A percentile compares a stretch with the other conserved stretches of the same genome.
Conservation (phyloP, 2,113 vertebrate species). For the Muscicapa adusta region DNA sequence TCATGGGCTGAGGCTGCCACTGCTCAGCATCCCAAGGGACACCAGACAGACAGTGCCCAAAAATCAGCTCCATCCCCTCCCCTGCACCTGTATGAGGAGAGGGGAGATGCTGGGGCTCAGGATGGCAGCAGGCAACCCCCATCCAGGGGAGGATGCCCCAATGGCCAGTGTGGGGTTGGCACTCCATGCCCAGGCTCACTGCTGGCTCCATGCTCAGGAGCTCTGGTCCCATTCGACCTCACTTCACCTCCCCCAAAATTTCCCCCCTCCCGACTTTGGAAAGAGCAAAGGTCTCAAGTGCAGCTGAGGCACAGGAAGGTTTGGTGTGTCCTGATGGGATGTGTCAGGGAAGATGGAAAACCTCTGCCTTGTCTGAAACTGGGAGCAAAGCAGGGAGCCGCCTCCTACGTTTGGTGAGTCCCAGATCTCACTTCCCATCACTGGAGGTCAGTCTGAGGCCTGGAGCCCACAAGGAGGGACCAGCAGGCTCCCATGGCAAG, state of each 20-base stretch:
- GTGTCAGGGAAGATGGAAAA: background rate
- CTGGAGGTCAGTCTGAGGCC: background rate
- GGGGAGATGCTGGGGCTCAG: background rate
- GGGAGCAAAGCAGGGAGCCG: rapidly evolving
- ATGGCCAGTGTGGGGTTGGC: rapidly evolving
- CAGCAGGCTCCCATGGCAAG: background rate
- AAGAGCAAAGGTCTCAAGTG: background rate
- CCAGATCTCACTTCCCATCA: background rate
- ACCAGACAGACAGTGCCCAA: background rate
- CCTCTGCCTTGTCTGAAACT: background rate
- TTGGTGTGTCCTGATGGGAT: rapidly evolving
- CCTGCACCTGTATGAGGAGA: rapidly evolving
- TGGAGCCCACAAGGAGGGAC: background rate
- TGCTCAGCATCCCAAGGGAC: background rate
- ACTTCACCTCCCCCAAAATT: background rate
- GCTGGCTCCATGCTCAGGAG: background rate
- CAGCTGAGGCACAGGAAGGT: background rate
- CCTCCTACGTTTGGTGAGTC: background rate
- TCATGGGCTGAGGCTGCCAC: background rate
- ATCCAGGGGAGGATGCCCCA: background rate
- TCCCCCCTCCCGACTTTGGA: background rate
- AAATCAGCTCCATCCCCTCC: background rate
- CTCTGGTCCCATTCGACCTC: rapidly evolving
- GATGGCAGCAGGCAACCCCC: background rate
- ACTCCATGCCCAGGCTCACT: background rate